These are phyloP conservation scores for Condylostylus longicornis DNA, from an alignment of 1,140 invertebrate genomes.

Conservation along the genomic window DNA sequence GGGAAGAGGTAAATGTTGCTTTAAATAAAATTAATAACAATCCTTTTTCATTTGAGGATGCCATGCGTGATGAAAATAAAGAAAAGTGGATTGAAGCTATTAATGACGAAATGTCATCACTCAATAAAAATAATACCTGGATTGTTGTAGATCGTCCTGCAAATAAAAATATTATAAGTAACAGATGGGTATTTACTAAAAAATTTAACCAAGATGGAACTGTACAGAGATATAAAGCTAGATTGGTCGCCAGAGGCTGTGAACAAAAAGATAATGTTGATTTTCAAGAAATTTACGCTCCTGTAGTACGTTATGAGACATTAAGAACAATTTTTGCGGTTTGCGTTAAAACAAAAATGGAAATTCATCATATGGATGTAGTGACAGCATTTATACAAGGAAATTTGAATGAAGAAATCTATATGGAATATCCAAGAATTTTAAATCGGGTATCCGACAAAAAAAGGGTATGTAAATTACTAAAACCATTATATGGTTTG, in stretches of 20 bases:
- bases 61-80: conserved; percentile 1
- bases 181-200: conserved; percentile 4
- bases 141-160: neutral
- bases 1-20: no score
- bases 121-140: conserved; percentile 6
- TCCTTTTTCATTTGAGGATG: conserved; percentile 5
- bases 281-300: conserved; percentile 19
- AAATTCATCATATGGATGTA: conserved; percentile 27
- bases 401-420: conserved; percentile 20
- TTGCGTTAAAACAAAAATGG: conserved; percentile 13
- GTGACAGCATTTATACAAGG: conserved; percentile 22
- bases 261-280: conserved; percentile 14
- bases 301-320: conserved; percentile 15
- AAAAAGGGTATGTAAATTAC: conserved; percentile 18
- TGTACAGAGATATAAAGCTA: conserved; percentile 9
- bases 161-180: conserved; percentile 2
- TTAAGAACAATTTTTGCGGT: conserved; percentile 15
- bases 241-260: conserved; percentile 18
- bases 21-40: no score
- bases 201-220: conserved; percentile 4
- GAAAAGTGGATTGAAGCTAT: conserved; percentile 5
- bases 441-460: conserved; percentile 5
- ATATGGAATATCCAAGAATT: no score
- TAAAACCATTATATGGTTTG: conserved; percentile 23
- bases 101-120: conserved; percentile 3